A percentile compares a stretch with the other conserved stretches of the same genome.
phyloP scores from a whole-genome alignment of 2,797 vertebrate genomes.

The Paramormyrops hopkinsi region DNA sequence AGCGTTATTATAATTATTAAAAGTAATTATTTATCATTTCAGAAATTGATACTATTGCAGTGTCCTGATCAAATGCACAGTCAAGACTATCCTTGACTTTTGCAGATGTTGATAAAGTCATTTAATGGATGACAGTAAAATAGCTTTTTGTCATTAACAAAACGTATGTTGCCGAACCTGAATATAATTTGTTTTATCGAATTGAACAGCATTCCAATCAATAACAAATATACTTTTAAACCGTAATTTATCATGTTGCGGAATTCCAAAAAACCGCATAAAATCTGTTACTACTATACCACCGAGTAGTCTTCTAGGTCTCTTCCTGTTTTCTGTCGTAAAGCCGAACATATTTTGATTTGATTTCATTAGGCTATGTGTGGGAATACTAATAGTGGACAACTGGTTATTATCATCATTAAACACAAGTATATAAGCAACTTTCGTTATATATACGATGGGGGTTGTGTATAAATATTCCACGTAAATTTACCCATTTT shows the following conservation, averaged over 20 bases:
- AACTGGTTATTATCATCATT: not conserved
- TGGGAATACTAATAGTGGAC: not conserved
- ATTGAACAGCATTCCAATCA: not conserved
- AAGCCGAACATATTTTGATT: not conserved
- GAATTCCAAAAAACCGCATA: not conserved
- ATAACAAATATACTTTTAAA: not conserved
- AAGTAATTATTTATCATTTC: not conserved
- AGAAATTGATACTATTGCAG: constrained; percentile 37
- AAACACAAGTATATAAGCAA: not conserved
- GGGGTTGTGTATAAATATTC: not conserved
- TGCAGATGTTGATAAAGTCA: not conserved
- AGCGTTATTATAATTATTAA: constrained; percentile 3
- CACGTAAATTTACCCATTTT: not conserved
- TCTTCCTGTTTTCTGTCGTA: not conserved
- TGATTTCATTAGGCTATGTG: not conserved
- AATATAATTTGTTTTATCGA: not conserved
- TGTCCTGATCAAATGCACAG: constrained; percentile 25
- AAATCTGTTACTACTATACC: not conserved
- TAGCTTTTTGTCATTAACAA: not conserved
- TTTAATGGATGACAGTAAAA: not conserved
- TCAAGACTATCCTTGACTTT: not conserved
- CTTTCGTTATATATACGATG: not conserved
- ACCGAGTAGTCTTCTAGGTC: not conserved
- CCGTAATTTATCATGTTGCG: not conserved
- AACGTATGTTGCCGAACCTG: not conserved